A percentile compares a stretch with the other conserved stretches of the same genome.
phyloP scores from a whole-genome alignment of 2,888 invertebrate species.

The Apantesis nais region DNA sequence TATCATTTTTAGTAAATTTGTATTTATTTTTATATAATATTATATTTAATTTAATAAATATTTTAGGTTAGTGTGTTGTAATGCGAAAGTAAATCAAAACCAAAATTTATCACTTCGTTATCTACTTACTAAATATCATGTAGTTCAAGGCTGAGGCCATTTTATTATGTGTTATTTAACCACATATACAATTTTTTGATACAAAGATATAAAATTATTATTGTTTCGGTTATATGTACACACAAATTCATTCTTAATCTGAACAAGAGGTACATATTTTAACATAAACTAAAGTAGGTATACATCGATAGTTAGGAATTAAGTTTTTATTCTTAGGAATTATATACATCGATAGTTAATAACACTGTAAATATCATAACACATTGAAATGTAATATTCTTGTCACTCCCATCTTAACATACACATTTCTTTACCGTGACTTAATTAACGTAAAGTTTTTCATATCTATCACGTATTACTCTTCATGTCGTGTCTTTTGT shows the following conservation, averaged over 20 bases:
- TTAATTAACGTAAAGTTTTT: background rate
- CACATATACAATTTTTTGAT: constrained; percentile 21
- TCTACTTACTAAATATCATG: too few species aligned
- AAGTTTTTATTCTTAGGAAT: too few species aligned
- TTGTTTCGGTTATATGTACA: too few species aligned
- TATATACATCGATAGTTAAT: background rate
- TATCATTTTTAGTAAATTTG: constrained; percentile 8
- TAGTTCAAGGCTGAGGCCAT: constrained; percentile 48
- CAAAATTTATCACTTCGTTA: constrained; percentile 39
- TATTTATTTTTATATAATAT: background rate
- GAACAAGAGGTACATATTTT: background rate
- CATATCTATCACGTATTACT: background rate
- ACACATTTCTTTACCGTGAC: background rate
- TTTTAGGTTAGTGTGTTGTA: background rate
- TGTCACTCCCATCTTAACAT: too few species aligned
- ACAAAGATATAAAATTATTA: constrained; percentile 22
- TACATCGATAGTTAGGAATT: too few species aligned
- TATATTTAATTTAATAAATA: background rate
- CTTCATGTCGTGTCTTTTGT: background rate
- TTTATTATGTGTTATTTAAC: constrained; percentile 45
- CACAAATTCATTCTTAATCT: too few species aligned
- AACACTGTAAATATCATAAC: background rate
- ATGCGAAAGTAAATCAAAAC: constrained; percentile 18
- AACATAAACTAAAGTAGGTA: background rate
- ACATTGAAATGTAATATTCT: background rate